phyloP scores from a whole-genome alignment of 2,113 vertebrate species.

The Rynchops niger region DNA sequence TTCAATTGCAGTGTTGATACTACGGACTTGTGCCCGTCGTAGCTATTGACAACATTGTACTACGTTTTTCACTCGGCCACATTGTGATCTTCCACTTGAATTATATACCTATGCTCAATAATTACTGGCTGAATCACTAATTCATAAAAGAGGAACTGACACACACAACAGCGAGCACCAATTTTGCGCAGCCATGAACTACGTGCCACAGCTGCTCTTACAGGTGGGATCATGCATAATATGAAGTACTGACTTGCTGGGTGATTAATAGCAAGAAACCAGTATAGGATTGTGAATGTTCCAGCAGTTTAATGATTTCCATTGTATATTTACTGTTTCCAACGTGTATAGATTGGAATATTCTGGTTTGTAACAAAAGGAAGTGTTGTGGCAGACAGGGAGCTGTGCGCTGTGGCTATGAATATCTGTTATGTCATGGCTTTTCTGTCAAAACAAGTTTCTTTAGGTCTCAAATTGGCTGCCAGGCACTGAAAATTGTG shows the following conservation, averaged over 20 bases:
- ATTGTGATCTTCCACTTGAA: neutral
- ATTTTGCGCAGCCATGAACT: neutral
- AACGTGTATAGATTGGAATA: neutral
- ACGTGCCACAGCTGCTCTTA: neutral
- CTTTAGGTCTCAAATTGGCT: neutral
- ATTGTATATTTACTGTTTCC: neutral
- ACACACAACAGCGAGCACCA: neutral
- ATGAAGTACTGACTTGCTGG: neutral
- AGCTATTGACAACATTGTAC: neutral
- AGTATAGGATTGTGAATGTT: neutral
- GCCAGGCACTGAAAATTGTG: neutral
- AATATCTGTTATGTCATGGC: neutral
- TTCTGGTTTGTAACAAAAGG: neutral
- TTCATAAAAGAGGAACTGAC: neutral
- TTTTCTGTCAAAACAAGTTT: neutral
- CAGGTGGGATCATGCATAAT: neutral
- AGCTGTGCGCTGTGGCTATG: neutral
- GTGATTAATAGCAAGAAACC: neutral
- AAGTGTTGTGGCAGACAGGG: neutral
- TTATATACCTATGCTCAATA: neutral
- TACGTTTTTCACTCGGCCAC: neutral
- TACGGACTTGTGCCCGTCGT: neutral
- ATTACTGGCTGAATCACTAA: neutral
- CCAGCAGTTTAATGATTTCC: neutral
- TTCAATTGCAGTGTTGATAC: rapidly evolving